A percentile compares a stretch with the other conserved stretches of the same genome.
Evolutionary conservation across 2,797 vertebrate species (phyloP).

Genomic region (Hydrophis major): DNA sequence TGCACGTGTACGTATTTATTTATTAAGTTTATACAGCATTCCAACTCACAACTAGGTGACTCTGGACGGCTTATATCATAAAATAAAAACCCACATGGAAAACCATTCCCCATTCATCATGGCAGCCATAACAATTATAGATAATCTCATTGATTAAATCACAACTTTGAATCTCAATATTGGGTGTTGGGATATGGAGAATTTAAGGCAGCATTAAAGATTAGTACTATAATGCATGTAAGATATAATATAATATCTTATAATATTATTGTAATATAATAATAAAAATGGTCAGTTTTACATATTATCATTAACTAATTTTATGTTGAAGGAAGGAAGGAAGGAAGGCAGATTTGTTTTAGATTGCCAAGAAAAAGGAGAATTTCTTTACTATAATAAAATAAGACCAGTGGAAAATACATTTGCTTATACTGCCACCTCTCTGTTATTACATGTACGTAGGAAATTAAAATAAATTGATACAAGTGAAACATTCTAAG

Average conservation of each 20-base stretch:
- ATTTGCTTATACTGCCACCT: slow-evolving; percentile 19
- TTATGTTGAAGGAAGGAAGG: not conserved
- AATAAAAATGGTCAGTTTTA: not conserved
- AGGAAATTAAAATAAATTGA: slow-evolving; percentile 7
- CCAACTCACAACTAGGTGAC: not conserved
- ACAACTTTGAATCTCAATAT: not conserved
- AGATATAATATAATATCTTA: not conserved
- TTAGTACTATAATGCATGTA: not conserved
- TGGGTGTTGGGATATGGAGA: not conserved
- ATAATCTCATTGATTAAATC: not conserved
- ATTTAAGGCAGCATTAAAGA: not conserved
- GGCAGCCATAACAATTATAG: not conserved
- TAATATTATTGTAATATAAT: too few species aligned
- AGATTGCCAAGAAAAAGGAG: slow-evolving; percentile 1
- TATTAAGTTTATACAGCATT: not conserved
- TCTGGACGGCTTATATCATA: not conserved
- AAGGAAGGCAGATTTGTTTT: not conserved
- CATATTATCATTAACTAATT: not conserved
- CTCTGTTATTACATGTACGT: not conserved
- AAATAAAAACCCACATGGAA: not conserved
- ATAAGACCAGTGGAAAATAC: slow-evolving; percentile 1
- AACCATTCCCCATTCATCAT: not conserved
- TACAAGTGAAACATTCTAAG: slow-evolving; percentile 23
- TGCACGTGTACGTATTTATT: not conserved
- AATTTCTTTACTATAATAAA: slow-evolving; percentile 20